phyloP scores from a whole-genome alignment of 2,888 invertebrate species.

The Latrodectus elegans region DNA sequence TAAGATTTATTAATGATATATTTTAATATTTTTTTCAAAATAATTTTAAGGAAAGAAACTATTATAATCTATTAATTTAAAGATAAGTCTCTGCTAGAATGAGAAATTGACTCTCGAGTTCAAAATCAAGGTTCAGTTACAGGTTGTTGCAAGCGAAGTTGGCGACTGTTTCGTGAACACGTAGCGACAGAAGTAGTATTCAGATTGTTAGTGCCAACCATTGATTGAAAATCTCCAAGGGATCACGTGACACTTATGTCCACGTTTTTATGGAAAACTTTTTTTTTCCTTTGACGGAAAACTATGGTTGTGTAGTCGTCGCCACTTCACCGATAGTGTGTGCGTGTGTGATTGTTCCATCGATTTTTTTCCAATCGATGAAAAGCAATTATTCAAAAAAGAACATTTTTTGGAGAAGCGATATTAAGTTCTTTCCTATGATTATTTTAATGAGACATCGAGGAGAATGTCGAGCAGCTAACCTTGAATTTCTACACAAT shows the following conservation, averaged over 20 bases:
- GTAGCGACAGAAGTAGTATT: conserved; percentile 25
- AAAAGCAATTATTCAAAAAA: conserved; percentile 17
- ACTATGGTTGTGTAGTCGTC: conserved; percentile 19
- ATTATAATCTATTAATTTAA: not conserved
- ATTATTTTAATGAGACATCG: not conserved
- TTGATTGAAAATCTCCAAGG: conserved; percentile 54
- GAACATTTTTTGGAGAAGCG: not conserved
- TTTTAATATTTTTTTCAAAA: not conserved
- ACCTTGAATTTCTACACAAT: not conserved
- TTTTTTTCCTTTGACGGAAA: conserved; percentile 1
- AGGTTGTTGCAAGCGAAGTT: not conserved
- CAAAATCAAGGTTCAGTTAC: not conserved
- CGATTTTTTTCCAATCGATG: conserved; percentile 38
- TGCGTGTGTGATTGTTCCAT: conserved; percentile 28
- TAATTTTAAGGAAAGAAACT: not conserved
- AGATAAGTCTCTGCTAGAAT: not conserved
- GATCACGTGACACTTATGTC: conserved; percentile 50
- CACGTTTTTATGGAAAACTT: conserved; percentile 29
- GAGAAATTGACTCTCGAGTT: not conserved
- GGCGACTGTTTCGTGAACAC: not conserved
- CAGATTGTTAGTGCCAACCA: conserved; percentile 44
- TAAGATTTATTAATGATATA: not conserved
- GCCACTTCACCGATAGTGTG: conserved; percentile 10
- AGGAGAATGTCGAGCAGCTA: not conserved
- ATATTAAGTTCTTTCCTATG: not conserved